Conservation (phyloP, 2,113 vertebrate species). For the Callocephalon fimbriatum region DNA sequence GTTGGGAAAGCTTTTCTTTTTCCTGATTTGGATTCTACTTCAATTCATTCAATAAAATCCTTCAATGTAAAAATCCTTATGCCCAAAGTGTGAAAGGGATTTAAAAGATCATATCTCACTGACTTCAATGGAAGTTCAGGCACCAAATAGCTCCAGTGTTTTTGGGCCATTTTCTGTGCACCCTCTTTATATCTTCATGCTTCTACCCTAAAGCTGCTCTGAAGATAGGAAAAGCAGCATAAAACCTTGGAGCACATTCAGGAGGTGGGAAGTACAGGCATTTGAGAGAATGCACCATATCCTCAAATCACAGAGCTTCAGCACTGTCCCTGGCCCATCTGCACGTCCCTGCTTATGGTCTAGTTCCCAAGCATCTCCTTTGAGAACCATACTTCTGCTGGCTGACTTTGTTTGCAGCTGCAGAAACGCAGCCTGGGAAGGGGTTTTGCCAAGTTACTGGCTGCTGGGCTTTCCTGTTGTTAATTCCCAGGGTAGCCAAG, state of each 20-base stretch:
- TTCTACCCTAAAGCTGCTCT: neutral
- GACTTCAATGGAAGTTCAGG: neutral
- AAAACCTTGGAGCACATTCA: neutral
- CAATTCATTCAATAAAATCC: neutral
- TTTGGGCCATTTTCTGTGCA: neutral
- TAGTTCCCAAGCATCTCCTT: neutral
- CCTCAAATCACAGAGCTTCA: neutral
- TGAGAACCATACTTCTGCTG: neutral
- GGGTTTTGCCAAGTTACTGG: neutral
- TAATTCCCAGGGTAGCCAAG: neutral
- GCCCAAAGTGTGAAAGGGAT: neutral
- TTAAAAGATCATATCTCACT: neutral
- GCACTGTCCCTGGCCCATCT: neutral
- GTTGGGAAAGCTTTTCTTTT: neutral
- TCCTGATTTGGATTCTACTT: neutral
- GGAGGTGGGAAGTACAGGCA: neutral
- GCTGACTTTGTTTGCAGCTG: slow-evolving; percentile 17
- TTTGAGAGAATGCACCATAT: neutral
- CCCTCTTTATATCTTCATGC: neutral
- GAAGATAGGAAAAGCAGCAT: neutral
- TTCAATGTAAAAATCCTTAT: neutral
- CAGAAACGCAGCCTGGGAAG: neutral
- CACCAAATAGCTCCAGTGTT: neutral
- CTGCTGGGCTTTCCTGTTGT: neutral
- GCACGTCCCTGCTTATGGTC: neutral